Conservation (phyloP, 1,140 invertebrate species). For the Rhynchophorus ferrugineus region DNA sequence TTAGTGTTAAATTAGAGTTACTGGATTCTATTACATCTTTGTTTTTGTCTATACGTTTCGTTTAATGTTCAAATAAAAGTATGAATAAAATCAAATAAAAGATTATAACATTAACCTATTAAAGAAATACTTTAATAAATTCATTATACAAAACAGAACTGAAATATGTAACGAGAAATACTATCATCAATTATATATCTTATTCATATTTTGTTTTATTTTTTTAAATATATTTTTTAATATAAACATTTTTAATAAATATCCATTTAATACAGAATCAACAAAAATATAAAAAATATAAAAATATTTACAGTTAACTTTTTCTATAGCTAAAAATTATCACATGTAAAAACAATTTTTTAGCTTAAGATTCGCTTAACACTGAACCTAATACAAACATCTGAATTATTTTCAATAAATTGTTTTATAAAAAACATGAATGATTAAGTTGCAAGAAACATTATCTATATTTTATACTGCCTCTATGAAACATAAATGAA, state of each 20-base stretch:
- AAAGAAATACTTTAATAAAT: too few species aligned
- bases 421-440: not conserved
- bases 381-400: conserved; percentile 2
- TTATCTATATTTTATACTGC: too few species aligned
- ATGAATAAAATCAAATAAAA: too few species aligned
- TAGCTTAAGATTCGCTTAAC: conserved; percentile 10
- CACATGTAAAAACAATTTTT: conserved; percentile 21
- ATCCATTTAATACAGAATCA: conserved; percentile 13
- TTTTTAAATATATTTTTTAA: not conserved
- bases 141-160: too few species aligned
- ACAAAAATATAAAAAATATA: conserved; percentile 25
- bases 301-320: conserved; percentile 15
- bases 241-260: conserved; percentile 13
- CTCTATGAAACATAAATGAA: too few species aligned
- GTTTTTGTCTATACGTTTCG: too few species aligned
- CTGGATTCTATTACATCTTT: not conserved
- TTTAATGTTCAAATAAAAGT: too few species aligned
- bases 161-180: too few species aligned
- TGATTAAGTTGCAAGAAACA: too few species aligned
- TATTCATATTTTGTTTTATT: conserved; percentile 7
- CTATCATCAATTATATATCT: too few species aligned
- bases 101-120: too few species aligned
- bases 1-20: not conserved
- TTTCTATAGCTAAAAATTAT: conserved; percentile 20
- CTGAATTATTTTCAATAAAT: not conserved